Evolutionary conservation across 2,113 vertebrate genomes (phyloP).

Genomic region (Cinclus mexicanus): DNA sequence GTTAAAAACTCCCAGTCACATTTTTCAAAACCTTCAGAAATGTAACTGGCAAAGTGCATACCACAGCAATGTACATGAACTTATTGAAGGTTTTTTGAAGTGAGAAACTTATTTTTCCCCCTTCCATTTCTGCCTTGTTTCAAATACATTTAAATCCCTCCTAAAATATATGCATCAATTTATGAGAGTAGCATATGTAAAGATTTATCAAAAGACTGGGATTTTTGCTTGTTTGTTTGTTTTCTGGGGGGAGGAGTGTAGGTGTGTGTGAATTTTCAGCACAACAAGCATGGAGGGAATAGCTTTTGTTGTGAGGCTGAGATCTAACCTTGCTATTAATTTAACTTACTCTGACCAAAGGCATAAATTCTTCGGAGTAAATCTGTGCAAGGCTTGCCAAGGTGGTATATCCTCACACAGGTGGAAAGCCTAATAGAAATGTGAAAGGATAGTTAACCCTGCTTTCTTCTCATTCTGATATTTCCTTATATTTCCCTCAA

Average conservation of each 20-base stretch:
- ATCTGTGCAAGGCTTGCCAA: background rate
- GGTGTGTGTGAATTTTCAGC: background rate
- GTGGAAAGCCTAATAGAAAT: background rate
- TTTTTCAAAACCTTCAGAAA: conserved; percentile 65
- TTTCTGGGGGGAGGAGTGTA: background rate
- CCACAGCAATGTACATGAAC: conserved; percentile 11
- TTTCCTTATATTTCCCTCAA: background rate
- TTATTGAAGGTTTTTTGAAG: conserved; percentile 29
- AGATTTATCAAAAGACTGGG: conserved; percentile 10
- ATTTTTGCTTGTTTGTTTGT: background rate
- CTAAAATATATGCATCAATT: conserved; percentile 20
- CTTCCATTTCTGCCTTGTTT: conserved; percentile 27
- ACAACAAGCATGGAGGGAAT: conserved; percentile 24
- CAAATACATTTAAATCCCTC: conserved; percentile 55
- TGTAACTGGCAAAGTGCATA: conserved; percentile 48
- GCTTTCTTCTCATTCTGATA: background rate
- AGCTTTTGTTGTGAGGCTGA: conserved; percentile 55
- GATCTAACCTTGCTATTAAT: background rate
- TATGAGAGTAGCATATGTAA: conserved; percentile 31
- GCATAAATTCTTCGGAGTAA: background rate
- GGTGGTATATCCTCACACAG: background rate
- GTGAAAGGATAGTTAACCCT: background rate
- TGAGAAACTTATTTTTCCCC: background rate
- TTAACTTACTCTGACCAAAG: conserved; percentile 30
- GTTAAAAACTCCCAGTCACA: conserved; percentile 54